Evolutionary conservation across 2,888 invertebrate species (phyloP), one percentile per base, ranked within the genome.

Genomic region (Spisula subtruncata): DNA sequence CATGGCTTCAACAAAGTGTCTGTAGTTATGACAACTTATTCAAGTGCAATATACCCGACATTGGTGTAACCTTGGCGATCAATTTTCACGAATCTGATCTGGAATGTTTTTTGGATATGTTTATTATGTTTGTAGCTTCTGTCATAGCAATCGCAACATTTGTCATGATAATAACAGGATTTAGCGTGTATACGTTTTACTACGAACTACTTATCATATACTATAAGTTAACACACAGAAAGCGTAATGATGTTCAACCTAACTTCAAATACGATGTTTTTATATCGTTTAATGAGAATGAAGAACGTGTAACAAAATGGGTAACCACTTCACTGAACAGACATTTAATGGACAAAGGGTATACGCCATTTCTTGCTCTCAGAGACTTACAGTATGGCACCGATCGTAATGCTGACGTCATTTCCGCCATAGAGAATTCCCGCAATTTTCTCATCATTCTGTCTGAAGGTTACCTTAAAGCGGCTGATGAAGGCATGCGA

Each of bases 171-270:
- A 18, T 88, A 41, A 32, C 60, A 46, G 86, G 81, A 46, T 12
- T 20, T 41, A 16, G 79, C 1, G 32, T 81, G 1, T 86, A 81
- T 32, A 51, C 46, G 1, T 88, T 86, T 35, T 46, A 81, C 46
- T 88, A 88, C 51, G 90, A 90, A 48, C 66, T 91, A 41, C 51
- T 87, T 1, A 81, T 90, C 0, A 32, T 90, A n/a, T 51, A 66
- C 6, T 12, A 86, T n/a, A 35, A 83, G 35, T 25, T 87, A n/a
- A 71, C 80, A 29, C 71, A 51, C 25, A 48, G 18, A 75, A 81
- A 48, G 8, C 54, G 25, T 32, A 87, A 83, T 48, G 48, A 14
- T 41, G 56, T 89, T 0, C 4, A 18, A 10, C 86, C 88, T 25
- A 48, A 48, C 48, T 0, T 16, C 25, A 29, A 86, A 12, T 25